phyloP scores from a whole-genome alignment of 2,113 vertebrate genomes.

The Corythornis vintsioides region DNA sequence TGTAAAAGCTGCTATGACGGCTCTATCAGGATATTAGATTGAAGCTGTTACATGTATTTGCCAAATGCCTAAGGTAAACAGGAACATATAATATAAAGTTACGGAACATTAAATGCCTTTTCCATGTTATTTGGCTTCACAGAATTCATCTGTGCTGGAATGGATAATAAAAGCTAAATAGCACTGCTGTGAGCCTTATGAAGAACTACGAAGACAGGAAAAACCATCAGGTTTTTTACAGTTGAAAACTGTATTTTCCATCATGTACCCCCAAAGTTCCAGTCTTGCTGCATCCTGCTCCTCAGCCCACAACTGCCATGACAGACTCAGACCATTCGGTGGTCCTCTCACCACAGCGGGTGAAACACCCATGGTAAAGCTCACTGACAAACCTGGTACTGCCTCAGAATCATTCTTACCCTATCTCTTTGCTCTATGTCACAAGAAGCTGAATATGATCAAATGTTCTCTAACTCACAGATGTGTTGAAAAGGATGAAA shows the following conservation, averaged over 20 bases:
- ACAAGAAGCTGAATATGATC: not conserved
- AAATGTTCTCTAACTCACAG: not conserved
- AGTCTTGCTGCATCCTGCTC: not conserved
- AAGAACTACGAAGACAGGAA: not conserved
- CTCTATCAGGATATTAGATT: not conserved
- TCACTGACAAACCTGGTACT: not conserved
- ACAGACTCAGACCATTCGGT: not conserved
- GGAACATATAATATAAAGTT: not conserved
- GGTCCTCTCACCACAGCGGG: not conserved
- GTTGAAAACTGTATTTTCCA: not conserved
- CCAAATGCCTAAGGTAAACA: not conserved
- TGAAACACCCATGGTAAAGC: not conserved
- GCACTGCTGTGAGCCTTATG: not conserved
- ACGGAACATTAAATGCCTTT: not conserved
- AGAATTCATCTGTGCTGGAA: not conserved
- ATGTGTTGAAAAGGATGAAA: not conserved
- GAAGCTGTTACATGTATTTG: not conserved
- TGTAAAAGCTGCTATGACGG: not conserved
- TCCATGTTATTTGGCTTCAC: not conserved
- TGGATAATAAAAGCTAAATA: not conserved
- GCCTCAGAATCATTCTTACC: not conserved
- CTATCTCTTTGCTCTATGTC: accelerated
- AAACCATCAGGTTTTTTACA: not conserved
- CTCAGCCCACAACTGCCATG: not conserved
- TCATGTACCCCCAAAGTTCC: not conserved